These are phyloP conservation scores for Eidolon helvum DNA, from an alignment of 2,113 vertebrate genomes.

Conservation along the genomic window DNA sequence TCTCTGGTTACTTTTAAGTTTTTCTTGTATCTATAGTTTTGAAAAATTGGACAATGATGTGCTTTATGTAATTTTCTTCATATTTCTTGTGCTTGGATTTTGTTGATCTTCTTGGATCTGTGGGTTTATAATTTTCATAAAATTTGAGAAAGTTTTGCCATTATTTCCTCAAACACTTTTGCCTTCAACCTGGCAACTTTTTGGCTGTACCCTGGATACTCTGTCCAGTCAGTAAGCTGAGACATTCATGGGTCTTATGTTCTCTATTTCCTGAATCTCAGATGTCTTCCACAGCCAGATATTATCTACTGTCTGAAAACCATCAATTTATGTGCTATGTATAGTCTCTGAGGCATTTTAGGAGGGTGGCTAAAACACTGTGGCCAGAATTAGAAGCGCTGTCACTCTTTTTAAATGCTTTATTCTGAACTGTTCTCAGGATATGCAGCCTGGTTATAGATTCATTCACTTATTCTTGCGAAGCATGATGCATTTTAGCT, in stretches of 20 bases:
- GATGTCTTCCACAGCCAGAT: neutral
- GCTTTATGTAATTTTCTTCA: neutral
- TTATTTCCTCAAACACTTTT: neutral
- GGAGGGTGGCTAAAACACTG: neutral
- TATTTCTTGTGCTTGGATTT: neutral
- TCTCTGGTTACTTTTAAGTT: neutral
- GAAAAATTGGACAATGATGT: neutral
- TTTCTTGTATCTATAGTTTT: neutral
- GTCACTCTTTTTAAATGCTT: neutral
- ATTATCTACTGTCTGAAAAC: neutral
- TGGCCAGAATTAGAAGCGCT: neutral
- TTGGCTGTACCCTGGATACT: neutral
- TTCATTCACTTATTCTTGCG: neutral
- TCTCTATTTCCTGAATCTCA: neutral
- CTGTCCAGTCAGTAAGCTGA: neutral
- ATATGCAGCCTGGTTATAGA: neutral
- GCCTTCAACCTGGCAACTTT: neutral
- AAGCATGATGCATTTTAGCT: neutral
- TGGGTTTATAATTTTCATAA: neutral
- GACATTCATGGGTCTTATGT: neutral
- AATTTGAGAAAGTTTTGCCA: neutral
- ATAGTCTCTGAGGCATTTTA: neutral
- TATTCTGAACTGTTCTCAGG: neutral
- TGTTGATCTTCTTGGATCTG: neutral
- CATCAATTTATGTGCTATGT: neutral